These are phyloP conservation scores for Eurosta solidaginis DNA, from an alignment of 1,140 invertebrate species.

Conservation along the genomic window DNA sequence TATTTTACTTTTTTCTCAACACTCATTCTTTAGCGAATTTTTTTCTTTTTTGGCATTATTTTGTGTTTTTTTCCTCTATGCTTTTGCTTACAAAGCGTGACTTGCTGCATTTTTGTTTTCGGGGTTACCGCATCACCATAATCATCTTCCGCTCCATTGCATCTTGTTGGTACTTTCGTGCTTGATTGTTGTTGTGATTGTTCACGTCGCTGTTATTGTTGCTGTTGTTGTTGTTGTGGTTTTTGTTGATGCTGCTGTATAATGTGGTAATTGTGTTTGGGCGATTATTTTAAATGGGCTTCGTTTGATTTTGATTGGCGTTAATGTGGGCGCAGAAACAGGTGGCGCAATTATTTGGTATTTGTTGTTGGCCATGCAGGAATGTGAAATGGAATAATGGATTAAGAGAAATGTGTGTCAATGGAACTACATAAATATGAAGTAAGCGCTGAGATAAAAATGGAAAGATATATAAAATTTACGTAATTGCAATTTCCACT, in stretches of 20 bases:
- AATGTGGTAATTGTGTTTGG: slow-evolving; percentile 23
- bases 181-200: background rate
- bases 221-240: background rate
- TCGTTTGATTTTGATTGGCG: slow-evolving; percentile 21
- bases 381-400: background rate
- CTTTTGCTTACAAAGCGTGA: background rate
- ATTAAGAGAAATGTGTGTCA: background rate
- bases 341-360: background rate
- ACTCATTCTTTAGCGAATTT: background rate
- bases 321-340: slow-evolving; percentile 16
- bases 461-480: too few species aligned
- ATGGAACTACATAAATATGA: too few species aligned
- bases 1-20: background rate
- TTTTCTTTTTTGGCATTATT: background rate
- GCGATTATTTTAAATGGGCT: slow-evolving; percentile 11
- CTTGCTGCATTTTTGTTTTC: background rate
- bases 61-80: background rate
- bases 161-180: background rate
- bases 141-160: too few species aligned
- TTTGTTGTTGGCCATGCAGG: background rate
- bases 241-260: background rate
- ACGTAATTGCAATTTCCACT: too few species aligned
- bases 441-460: background rate
- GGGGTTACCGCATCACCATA: background rate
- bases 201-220: background rate